phyloP scores from a whole-genome alignment of 2,797 vertebrate genomes.

The Dryobates pubescens region DNA sequence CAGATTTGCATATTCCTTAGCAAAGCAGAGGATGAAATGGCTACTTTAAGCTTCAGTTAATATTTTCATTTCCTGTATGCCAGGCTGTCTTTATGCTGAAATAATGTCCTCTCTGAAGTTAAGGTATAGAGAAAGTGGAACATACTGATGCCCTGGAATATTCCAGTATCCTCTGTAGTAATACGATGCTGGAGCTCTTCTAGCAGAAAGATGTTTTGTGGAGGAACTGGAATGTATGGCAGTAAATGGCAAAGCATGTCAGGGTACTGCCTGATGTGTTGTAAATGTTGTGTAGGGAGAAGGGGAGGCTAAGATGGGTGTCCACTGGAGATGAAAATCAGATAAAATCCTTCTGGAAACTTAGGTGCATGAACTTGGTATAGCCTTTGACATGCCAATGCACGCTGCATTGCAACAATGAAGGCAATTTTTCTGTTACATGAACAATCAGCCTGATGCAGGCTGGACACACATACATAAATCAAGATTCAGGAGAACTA shows the following conservation, averaged over 20 bases:
- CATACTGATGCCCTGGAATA: background rate
- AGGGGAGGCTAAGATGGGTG: background rate
- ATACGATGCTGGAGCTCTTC: background rate
- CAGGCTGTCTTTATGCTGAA: background rate
- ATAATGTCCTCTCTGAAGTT: background rate
- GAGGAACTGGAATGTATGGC: background rate
- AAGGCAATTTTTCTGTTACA: background rate
- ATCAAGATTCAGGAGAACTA: background rate
- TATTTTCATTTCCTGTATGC: background rate
- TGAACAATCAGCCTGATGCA: accelerated
- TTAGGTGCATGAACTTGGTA: no score
- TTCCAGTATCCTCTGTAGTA: background rate
- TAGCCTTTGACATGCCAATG: background rate
- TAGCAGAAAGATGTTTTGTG: background rate
- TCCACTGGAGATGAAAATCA: background rate
- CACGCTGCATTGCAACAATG: background rate
- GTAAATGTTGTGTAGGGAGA: background rate
- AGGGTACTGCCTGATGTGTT: background rate
- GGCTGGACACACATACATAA: no score
- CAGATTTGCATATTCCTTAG: background rate
- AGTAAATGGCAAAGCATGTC: background rate
- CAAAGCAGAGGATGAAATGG: background rate
- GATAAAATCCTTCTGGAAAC: background rate
- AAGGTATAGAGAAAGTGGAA: background rate
- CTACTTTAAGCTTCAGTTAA: background rate